Evolutionary conservation across 1,140 invertebrate genomes (phyloP).

Genomic region (Amphibalanus amphitrite): DNA sequence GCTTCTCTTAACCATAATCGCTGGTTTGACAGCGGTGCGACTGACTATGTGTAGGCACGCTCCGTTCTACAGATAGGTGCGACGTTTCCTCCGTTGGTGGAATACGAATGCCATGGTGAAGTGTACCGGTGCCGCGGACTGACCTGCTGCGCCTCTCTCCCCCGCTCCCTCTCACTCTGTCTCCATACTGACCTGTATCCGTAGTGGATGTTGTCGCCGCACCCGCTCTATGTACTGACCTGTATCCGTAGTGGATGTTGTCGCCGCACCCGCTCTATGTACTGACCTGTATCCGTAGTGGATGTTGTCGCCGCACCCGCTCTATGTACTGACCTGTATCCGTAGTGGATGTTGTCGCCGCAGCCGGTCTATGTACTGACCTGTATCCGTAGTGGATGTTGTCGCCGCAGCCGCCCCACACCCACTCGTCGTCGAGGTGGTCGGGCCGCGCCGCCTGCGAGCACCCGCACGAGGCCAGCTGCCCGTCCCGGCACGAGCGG

Average conservation of each 20-base stretch:
- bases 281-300: constrained; percentile 84
- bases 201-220: too few species aligned
- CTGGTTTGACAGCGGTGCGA: neutral
- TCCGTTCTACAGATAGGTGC: neutral
- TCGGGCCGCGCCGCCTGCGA: constrained; percentile 55
- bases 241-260: too few species aligned
- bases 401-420: constrained; percentile 93
- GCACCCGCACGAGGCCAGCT: constrained; percentile 72
- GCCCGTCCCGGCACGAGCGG: constrained; percentile 71
- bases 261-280: too few species aligned
- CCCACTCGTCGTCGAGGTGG: constrained; percentile 70
- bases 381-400: constrained; percentile 90
- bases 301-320: constrained; percentile 75
- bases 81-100: neutral
- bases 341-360: constrained; percentile 68
- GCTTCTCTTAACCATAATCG: too few species aligned
- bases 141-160: too few species aligned
- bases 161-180: too few species aligned
- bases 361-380: constrained; percentile 54
- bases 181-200: too few species aligned
- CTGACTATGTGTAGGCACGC: neutral
- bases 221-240: too few species aligned
- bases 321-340: too few species aligned
- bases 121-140: neutral
- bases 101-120: neutral